Evolutionary conservation across 2,113 vertebrate genomes (phyloP).

Genomic region (Heterotis niloticus): DNA sequence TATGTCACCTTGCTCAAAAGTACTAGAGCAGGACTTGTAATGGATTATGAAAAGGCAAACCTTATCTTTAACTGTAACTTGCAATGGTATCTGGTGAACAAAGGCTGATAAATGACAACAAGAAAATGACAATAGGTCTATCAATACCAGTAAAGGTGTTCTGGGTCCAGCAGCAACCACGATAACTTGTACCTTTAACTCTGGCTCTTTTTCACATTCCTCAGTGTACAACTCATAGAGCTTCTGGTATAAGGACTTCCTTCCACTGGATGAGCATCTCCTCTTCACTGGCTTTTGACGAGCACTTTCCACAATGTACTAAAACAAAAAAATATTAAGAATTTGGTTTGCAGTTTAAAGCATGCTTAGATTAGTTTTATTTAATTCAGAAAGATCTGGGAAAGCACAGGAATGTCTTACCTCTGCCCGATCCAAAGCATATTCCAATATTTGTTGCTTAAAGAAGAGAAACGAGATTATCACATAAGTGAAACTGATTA

Average conservation of each 20-base stretch:
- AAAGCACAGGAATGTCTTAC: slow-evolving; percentile 56
- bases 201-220: slow-evolving; percentile 98
- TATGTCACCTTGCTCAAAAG: neutral
- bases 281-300: slow-evolving; percentile 89
- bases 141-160: too few species aligned
- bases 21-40: neutral
- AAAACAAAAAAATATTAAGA: slow-evolving; percentile 43
- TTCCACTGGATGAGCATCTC: slow-evolving; percentile 82
- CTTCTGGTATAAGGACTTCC: slow-evolving; percentile 96
- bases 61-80: too few species aligned
- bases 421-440: slow-evolving; percentile 97
- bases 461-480: slow-evolving; percentile 40
- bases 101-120: too few species aligned
- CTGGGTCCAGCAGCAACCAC: neutral
- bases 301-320: slow-evolving; percentile 98
- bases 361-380: too few species aligned
- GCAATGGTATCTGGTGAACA: too few species aligned
- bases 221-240: slow-evolving; percentile 96
- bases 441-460: slow-evolving; percentile 93
- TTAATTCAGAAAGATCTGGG: neutral
- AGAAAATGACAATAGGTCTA: too few species aligned
- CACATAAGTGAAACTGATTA: too few species aligned
- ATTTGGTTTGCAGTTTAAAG: neutral
- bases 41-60: too few species aligned
- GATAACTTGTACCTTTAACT: slow-evolving; percentile 80